Percentiles rank a stretch among this genome's conserved stretches.
Conservation (phyloP, 2,888 invertebrate genomes). For the Hesperia comma region DNA sequence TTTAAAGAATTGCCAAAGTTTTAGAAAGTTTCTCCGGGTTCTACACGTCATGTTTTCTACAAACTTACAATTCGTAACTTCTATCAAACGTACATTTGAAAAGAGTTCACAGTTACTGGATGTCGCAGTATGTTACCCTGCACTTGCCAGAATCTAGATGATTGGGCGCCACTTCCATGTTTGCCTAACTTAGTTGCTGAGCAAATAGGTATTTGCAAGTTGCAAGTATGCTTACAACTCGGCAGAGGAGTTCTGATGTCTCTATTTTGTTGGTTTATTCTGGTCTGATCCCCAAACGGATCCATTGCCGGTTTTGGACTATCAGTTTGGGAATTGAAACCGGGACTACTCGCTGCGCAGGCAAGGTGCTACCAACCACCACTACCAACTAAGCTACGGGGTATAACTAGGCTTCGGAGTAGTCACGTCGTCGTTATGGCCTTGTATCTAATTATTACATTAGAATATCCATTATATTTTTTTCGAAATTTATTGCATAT, state of each 20-base stretch:
- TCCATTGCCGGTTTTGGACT: no score
- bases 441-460: no score
- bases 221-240: neutral
- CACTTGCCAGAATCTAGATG: constrained; percentile 2
- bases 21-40: neutral
- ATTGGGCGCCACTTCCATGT: neutral
- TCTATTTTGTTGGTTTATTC: neutral
- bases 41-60: neutral
- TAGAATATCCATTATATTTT: no score
- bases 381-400: no score
- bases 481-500: no score
- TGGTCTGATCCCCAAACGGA: no score
- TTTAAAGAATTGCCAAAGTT: constrained; percentile 3
- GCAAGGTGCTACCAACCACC: no score
- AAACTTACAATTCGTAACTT: neutral
- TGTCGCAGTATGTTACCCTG: constrained; percentile 3
- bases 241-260: neutral
- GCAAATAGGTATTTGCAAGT: constrained; percentile 2
- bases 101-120: constrained; percentile 2
- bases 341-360: no score
- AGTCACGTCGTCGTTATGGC: no score
- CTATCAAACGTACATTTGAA: neutral
- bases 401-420: no score
- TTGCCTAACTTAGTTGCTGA: neutral
- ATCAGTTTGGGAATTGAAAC: no score